A percentile compares a stretch with the other conserved stretches of the same genome.
Evolutionary conservation across 2,888 invertebrate species (phyloP).

Genomic region (Trichopria drosophilae): DNA sequence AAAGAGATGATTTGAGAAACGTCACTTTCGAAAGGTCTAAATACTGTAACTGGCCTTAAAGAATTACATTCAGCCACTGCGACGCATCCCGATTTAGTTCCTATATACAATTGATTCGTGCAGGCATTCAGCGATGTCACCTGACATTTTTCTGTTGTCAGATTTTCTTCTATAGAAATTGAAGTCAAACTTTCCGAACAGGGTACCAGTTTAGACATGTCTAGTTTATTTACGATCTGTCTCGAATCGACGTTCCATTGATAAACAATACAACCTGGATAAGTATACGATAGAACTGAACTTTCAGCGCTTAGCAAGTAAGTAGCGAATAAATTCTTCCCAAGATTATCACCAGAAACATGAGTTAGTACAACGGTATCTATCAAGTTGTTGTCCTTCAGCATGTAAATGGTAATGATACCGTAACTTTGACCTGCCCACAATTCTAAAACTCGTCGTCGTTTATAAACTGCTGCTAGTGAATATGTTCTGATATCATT

Average conservation of each 20-base stretch:
- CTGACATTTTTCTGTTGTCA: constrained; percentile 77
- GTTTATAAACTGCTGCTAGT: constrained; percentile 49
- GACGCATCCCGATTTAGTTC: constrained; percentile 93
- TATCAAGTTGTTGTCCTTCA: constrained; percentile 61
- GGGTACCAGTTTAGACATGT: constrained; percentile 89
- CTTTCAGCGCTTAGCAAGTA: constrained; percentile 69
- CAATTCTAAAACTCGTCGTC: constrained; percentile 65
- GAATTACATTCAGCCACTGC: constrained; percentile 83
- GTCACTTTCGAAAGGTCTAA: constrained; percentile 86
- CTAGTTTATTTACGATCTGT: constrained; percentile 75
- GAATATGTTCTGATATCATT: constrained; percentile 51
- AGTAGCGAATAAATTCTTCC: constrained; percentile 69
- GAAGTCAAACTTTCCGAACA: constrained; percentile 91
- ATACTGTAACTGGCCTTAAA: constrained; percentile 86
- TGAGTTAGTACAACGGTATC: constrained; percentile 68
- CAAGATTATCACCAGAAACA: constrained; percentile 61
- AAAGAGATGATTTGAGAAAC: constrained; percentile 61
- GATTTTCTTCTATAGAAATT: constrained; percentile 84
- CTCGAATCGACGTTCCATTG: constrained; percentile 78
- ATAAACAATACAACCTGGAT: constrained; percentile 86
- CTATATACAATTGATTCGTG: constrained; percentile 75
- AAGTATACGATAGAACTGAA: constrained; percentile 78
- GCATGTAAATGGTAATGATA: constrained; percentile 75
- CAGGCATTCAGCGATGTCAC: constrained; percentile 60
- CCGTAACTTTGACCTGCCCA: constrained; percentile 90